phyloP scores from a whole-genome alignment of 2,888 invertebrate species.

The Acrobasis repandana region DNA sequence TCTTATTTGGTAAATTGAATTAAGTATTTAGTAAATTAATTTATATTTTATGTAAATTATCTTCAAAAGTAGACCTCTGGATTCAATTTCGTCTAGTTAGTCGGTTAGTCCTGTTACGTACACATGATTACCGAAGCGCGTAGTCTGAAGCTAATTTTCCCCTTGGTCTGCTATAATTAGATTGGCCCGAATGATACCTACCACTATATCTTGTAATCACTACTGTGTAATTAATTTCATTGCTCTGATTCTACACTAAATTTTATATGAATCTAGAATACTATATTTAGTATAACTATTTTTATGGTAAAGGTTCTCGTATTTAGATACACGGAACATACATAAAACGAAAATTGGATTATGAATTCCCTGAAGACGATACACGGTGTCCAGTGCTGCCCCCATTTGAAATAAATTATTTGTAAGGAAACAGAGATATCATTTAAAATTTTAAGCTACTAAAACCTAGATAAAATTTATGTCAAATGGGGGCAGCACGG shows the following conservation, averaged over 20 bases:
- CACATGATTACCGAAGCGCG: constrained; percentile 3
- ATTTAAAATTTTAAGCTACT: no score
- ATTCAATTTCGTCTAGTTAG: not conserved
- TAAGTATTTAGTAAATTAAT: constrained; percentile 19
- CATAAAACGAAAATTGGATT: no score
- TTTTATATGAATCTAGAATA: not conserved
- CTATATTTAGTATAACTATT: no score
- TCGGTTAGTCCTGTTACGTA: not conserved
- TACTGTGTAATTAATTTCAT: not conserved
- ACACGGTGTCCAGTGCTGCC: no score
- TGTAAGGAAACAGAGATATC: no score
- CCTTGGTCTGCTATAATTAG: constrained; percentile 16
- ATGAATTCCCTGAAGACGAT: no score
- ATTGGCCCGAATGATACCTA: not conserved
- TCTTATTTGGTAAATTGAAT: constrained; percentile 24
- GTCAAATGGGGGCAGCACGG: no score
- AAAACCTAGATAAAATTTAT: no score
- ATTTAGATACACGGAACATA: no score
- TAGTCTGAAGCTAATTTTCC: constrained; percentile 11
- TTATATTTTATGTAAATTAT: not conserved
- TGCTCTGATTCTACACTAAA: not conserved
- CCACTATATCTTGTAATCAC: constrained; percentile 1
- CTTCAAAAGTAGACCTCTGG: not conserved
- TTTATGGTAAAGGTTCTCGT: no score
- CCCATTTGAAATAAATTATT: no score